A percentile compares a stretch with the other conserved stretches of the same genome.
These are phyloP conservation scores for Synergus umbraculus DNA, from an alignment of 2,888 invertebrate species.

Conservation along the genomic window DNA sequence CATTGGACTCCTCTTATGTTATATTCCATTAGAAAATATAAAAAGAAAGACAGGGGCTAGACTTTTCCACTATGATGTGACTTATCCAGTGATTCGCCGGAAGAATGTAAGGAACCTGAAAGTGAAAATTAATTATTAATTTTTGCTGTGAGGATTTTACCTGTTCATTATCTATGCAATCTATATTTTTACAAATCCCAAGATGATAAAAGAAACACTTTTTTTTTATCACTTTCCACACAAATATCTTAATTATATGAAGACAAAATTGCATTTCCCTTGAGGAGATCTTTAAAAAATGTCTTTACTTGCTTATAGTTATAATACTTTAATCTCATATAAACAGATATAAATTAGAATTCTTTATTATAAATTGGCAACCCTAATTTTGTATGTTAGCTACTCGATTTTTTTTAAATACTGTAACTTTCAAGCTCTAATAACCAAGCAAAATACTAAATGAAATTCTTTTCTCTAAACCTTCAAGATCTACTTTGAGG, in stretches of 20 bases:
- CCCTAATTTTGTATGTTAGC: too few relatives aligned
- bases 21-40: constrained; percentile 45
- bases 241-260: too few relatives aligned
- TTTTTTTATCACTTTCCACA: too few relatives aligned
- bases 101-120: constrained; percentile 76
- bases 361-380: too few relatives aligned
- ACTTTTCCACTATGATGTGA: constrained; percentile 72
- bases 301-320: too few relatives aligned
- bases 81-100: constrained; percentile 75
- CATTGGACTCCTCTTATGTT: constrained; percentile 7
- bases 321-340: too few relatives aligned
- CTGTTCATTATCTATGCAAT: not conserved
- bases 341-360: too few relatives aligned
- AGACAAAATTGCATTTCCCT: too few relatives aligned
- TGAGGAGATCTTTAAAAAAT: too few relatives aligned
- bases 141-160: not conserved
- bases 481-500: constrained; percentile 63
- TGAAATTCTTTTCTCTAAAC: constrained; percentile 44
- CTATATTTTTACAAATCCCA: too few relatives aligned
- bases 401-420: too few relatives aligned
- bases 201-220: too few relatives aligned
- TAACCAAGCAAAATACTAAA: constrained; percentile 50
- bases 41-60: constrained; percentile 65
- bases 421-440: constrained; percentile 35
- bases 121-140: constrained; percentile 38